Base-by-base conservation (phyloP, 1,140 invertebrate species). In the Monochamus saltuarius region DNA sequence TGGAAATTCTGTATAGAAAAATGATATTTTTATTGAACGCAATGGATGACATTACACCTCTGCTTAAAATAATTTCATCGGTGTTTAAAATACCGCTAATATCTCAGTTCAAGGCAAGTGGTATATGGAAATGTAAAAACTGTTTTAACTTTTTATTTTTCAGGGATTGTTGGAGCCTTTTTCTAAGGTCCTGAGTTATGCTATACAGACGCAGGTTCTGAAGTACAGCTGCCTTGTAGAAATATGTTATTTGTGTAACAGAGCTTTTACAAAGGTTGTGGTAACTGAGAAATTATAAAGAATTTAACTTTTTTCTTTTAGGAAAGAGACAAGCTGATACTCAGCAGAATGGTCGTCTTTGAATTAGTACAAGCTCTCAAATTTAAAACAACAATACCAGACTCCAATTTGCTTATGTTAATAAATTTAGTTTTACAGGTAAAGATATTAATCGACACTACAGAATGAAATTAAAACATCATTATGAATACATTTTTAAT, bases 311-410 rank as follows among this genome's bases (percentile, higher is more conserved):
- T 13, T 45, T 72, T 78, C 36, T 73, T 78, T 59, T 75, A 90
- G 81, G 97, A 99, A 76, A 82, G 97, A 49, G 97, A 99, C 78
- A 98, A 97, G 78, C 81, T 95, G 65, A 85, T 92, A 47, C 80
- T 99, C 29, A 94, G 93, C 14, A 81, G 96, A 49, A 91, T 92
- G 61, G 86, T 97, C 34, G 90, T 98, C 11, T 94, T 89, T 75
- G 97, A 99, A 79, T 81, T 99, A 51, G 87, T 98, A 22, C 94
- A 97, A 75, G 94, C 94, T 0, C 82, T 99, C 29, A 95, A 97
- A 76, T 97, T 98, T 73, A 98, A 98, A 80, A 89, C 87, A 6
- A 88, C 87, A 9, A 87, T 98, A 65, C 95, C 95, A 0, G 96
- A 99, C 76, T 88, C 90, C 11, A 99, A 99, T 79, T 87, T 98